A percentile compares a stretch with the other conserved stretches of the same genome.
Conservation (phyloP, 2,888 invertebrate genomes). For the Gastrophysa polygoni region DNA sequence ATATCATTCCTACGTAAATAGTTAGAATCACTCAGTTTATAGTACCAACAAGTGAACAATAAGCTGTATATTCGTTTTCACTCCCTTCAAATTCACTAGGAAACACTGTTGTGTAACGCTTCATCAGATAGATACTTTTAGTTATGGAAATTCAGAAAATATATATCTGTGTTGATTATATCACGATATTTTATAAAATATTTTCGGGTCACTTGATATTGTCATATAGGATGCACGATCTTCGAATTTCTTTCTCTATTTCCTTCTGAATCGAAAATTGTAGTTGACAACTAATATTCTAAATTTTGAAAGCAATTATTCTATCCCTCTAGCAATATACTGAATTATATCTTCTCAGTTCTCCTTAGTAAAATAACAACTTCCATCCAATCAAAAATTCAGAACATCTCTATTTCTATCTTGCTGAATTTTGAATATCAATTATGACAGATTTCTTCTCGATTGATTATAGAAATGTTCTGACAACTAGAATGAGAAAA, state of each 20-base stretch:
- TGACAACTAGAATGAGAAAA: neutral
- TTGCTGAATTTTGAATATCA: too few relatives aligned
- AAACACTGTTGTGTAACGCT: neutral
- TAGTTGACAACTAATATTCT: constrained; percentile 53
- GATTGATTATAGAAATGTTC: neutral
- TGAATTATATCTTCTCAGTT: constrained; percentile 24
- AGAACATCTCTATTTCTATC: neutral
- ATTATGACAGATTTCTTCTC: too few relatives aligned
- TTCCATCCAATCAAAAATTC: constrained; percentile 11
- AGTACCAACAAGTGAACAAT: too few relatives aligned
- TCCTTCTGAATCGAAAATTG: constrained; percentile 4
- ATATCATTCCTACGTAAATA: too few relatives aligned
- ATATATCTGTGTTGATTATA: constrained; percentile 11
- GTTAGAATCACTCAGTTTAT: too few relatives aligned
- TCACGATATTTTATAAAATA: constrained; percentile 21
- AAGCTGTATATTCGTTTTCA: too few relatives aligned
- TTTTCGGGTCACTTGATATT: constrained; percentile 11
- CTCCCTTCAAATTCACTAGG: neutral
- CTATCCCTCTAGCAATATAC: constrained; percentile 54
- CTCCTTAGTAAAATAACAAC: constrained; percentile 12
- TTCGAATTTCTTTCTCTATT: constrained; percentile 31
- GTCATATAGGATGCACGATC: constrained; percentile 26
- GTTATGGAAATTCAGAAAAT: constrained; percentile 15
- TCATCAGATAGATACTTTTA: neutral
- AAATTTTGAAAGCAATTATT: constrained; percentile 57